phyloP scores from a whole-genome alignment of 2,113 vertebrate species.

The Balaeniceps rex region DNA sequence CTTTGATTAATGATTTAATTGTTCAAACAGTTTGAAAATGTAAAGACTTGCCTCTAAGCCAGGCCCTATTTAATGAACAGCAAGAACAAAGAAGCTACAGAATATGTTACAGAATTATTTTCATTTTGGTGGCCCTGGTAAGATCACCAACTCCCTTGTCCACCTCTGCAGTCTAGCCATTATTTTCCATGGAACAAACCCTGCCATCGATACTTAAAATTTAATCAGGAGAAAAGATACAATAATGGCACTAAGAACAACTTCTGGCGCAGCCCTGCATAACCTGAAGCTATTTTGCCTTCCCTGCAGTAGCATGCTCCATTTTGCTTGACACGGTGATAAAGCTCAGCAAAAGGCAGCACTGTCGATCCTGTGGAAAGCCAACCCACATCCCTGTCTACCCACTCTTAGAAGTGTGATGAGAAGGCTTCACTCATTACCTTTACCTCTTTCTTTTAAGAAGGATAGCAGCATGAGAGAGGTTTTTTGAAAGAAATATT shows the following conservation, averaged over 20 bases:
- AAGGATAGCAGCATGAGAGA: neutral
- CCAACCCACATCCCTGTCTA: neutral
- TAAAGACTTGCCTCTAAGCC: neutral
- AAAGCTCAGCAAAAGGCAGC: neutral
- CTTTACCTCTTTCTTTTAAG: neutral
- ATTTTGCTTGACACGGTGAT: slow-evolving; percentile 3
- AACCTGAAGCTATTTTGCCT: slow-evolving; percentile 19
- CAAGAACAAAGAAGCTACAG: neutral
- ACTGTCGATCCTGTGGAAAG: neutral
- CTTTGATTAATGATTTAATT: neutral
- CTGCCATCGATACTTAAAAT: neutral
- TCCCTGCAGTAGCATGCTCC: neutral
- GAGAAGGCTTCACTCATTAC: neutral
- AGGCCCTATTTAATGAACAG: neutral
- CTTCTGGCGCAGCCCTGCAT: neutral
- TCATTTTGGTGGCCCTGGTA: neutral
- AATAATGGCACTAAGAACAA: neutral
- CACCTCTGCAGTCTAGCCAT: neutral
- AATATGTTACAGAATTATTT: neutral
- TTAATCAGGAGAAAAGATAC: neutral
- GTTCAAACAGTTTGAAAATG: neutral
- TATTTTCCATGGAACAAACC: neutral
- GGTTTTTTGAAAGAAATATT: neutral
- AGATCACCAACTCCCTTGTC: neutral
- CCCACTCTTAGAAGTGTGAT: neutral